Conservation (phyloP, 2,113 vertebrate genomes). For the Salvator merianae region DNA sequence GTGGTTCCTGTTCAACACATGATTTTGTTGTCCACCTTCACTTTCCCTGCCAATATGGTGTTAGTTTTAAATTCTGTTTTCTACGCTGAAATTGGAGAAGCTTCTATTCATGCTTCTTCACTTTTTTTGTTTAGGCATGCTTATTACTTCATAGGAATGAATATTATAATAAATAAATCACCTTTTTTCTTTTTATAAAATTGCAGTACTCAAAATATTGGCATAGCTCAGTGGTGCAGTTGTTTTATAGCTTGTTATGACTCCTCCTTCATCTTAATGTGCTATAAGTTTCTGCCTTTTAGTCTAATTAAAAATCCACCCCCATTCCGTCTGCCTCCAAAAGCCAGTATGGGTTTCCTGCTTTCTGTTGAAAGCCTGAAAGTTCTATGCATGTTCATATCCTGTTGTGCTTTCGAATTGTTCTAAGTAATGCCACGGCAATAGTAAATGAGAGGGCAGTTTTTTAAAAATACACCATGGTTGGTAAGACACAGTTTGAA, state of each 20-base stretch:
- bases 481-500: neutral
- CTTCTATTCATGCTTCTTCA: too few relatives aligned
- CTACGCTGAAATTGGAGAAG: too few relatives aligned
- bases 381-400: slow-evolving; percentile 18
- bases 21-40: too few relatives aligned
- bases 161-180: too few relatives aligned
- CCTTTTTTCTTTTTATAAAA: too few relatives aligned
- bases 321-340: too few relatives aligned
- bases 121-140: too few relatives aligned
- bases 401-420: slow-evolving; percentile 28
- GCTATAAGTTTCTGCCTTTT: neutral
- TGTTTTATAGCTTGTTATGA: neutral
- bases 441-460: neutral
- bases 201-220: too few relatives aligned
- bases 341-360: neutral
- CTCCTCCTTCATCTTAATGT: neutral
- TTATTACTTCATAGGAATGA: too few relatives aligned
- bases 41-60: too few relatives aligned
- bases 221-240: neutral
- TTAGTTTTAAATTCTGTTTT: too few relatives aligned
- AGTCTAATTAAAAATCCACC: neutral
- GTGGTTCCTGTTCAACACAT: too few relatives aligned
- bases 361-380: neutral
- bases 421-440: slow-evolving; percentile 12
- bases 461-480: neutral